Evolutionary conservation across 1,140 invertebrate genomes (phyloP), one percentile per base, ranked within the genome.

Genomic region (Zaprionus taronus): DNA sequence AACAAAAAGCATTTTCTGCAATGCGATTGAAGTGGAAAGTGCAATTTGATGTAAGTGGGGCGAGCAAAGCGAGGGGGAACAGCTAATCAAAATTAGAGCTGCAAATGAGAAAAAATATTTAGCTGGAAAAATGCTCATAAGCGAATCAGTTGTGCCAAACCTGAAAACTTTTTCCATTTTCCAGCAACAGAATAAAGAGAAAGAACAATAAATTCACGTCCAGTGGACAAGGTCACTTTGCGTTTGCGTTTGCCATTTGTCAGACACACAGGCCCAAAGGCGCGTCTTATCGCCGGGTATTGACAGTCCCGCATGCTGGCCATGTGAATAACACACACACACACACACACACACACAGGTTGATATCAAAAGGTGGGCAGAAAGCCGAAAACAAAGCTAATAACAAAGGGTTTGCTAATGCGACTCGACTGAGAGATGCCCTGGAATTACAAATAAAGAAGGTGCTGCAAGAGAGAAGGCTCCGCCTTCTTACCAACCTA

Each of bases 71-170:
- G 49, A 14, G 6, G 7, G 3, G 74, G 70, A 71, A 55, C 57
- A 70, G 63, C 68, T 76, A 84, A 84, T 90, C 75, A 90, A 90
- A 87, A 89, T 82, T 89, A 83, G 74, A 89, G 80, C 72, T 69
- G 53, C 38, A 79, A 79, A 90, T 83, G 81, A 17, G 41, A 76
- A 66, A 66, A 84, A 84, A 81, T 83, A 68, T 64, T 74, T 89
- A 26, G 51, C 17, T 58, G 66, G 28, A 22, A 38, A 63, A 73
- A 61, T 57, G 67, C 57, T 47, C 53, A 75, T 57, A 17, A 34
- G 9, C 31, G 31, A 34, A 11, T 34, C 31, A 34, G 31, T 34
- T 34, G 9, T 11, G 4, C 31, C 7, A 31, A 24, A 51, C 58
- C 68, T 66, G 58, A 51, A 70, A 89, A 89, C 53, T 89, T 87